These are phyloP conservation scores for Ceriagrion tenellum DNA, from an alignment of 2,888 invertebrate genomes.

Conservation along the genomic window DNA sequence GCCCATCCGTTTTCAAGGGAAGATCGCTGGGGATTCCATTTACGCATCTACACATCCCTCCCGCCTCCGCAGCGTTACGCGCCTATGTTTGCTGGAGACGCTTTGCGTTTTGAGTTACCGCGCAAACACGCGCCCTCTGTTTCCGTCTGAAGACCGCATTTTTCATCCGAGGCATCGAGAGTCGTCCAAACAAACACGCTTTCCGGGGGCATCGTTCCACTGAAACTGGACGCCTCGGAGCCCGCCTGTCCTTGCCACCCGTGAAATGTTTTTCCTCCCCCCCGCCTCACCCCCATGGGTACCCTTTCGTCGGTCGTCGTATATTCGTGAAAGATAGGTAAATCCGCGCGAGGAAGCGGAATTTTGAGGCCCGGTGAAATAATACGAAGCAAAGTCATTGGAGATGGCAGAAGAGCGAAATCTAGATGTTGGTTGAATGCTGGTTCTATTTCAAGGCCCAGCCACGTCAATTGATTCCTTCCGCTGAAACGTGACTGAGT, in stretches of 20 bases:
- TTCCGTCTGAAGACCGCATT: background rate
- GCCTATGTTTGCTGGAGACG: background rate
- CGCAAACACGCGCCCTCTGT: background rate
- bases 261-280: background rate
- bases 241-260: background rate
- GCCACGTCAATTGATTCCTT: background rate
- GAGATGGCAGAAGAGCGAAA: background rate
- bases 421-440: background rate
- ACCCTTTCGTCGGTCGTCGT: background rate
- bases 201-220: background rate
- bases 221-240: background rate
- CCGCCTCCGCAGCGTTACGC: background rate
- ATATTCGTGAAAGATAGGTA: background rate
- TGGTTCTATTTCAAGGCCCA: background rate
- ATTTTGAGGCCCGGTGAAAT: background rate
- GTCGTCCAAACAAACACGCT: background rate
- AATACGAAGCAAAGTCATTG: background rate
- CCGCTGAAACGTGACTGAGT: background rate
- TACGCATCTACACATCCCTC: background rate
- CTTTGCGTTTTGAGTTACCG: background rate
- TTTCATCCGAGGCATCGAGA: constrained; percentile 9
- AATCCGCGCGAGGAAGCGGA: background rate
- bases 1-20: background rate
- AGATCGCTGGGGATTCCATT: background rate
- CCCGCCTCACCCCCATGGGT: background rate